A percentile compares a stretch with the other conserved stretches of the same genome.
These are phyloP conservation scores for Scaptomyza caliginosa DNA, from an alignment of 2,888 invertebrate species.

Conservation along the genomic window DNA sequence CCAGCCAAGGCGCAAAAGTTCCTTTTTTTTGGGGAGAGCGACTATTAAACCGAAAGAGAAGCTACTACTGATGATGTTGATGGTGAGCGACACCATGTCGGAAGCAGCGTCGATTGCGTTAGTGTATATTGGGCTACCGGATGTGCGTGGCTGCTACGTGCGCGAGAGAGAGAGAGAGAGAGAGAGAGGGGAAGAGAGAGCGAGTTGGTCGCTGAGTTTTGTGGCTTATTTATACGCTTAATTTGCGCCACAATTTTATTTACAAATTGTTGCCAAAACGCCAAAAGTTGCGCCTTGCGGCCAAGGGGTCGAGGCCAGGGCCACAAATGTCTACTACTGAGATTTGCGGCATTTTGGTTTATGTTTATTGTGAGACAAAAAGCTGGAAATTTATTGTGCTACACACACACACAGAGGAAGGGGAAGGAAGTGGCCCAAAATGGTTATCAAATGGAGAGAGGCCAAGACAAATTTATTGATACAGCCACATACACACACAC, in stretches of 20 bases:
- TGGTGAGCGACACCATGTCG: conserved; percentile 34
- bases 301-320: conserved; percentile 1
- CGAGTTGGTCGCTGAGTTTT: conserved; percentile 41
- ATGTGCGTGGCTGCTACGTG: conserved; percentile 43
- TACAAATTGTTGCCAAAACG: conserved; percentile 80
- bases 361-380: conserved; percentile 73
- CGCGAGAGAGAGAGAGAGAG: conserved; percentile 1
- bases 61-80: conserved; percentile 9
- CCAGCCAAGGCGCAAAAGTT: conserved; percentile 62
- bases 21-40: conserved; percentile 22
- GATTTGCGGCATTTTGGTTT: conserved; percentile 75
- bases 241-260: conserved; percentile 82
- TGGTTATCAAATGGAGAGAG: conserved; percentile 6
- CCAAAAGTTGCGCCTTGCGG: conserved; percentile 58
- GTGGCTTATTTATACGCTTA: conserved; percentile 83
- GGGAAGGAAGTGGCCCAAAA: conserved; percentile 3
- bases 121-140: conserved; percentile 39
- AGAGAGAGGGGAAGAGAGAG: background rate
- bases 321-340: conserved; percentile 35
- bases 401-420: background rate
- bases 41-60: conserved; percentile 50
- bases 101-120: conserved; percentile 44
- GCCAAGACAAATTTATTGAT: conserved; percentile 62
- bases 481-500: conserved; percentile 13
- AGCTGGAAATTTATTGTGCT: conserved; percentile 70